phyloP scores from a whole-genome alignment of 2,113 vertebrate species.

The Hippocampus abdominalis region DNA sequence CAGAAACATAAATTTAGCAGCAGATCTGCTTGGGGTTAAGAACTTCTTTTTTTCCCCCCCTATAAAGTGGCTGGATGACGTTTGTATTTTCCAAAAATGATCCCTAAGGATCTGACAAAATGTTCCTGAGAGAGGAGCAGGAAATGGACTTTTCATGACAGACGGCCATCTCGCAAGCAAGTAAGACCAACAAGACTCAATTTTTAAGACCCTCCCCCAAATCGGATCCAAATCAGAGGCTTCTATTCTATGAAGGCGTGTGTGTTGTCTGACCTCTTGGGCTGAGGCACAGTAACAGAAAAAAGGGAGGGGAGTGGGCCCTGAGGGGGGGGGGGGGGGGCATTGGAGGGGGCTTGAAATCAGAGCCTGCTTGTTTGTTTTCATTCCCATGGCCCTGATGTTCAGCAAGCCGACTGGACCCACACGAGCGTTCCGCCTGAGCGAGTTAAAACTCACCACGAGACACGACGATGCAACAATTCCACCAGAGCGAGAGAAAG shows the following conservation, averaged over 20 bases:
- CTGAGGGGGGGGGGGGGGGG: neutral
- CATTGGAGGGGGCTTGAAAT: slow-evolving; percentile 46
- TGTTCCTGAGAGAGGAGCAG: slow-evolving; percentile 21
- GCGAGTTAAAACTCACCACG: slow-evolving; percentile 38
- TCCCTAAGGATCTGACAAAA: slow-evolving; percentile 18
- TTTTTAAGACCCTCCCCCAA: slow-evolving; percentile 15
- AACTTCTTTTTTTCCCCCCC: neutral
- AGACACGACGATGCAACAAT: slow-evolving; percentile 11
- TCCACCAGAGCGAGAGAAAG: neutral
- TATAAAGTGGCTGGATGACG: slow-evolving; percentile 10
- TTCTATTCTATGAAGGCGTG: slow-evolving; percentile 24
- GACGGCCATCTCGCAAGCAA: slow-evolving; percentile 41
- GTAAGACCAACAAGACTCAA: slow-evolving; percentile 35
- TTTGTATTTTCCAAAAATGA: slow-evolving; percentile 17
- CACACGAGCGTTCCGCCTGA: slow-evolving; percentile 45
- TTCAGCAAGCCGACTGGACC: slow-evolving; percentile 63
- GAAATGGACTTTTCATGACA: slow-evolving; percentile 49
- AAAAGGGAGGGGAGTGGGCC: neutral
- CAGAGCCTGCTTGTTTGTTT: slow-evolving; percentile 61
- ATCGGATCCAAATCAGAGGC: slow-evolving; percentile 33
- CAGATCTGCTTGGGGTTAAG: neutral
- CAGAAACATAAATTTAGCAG: slow-evolving; percentile 30
- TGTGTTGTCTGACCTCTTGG: slow-evolving; percentile 40
- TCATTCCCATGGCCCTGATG: slow-evolving; percentile 68
- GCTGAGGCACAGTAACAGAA: neutral